These are phyloP conservation scores for Microtus montanus DNA, from an alignment of 2,113 vertebrate genomes.

Conservation along the genomic window DNA sequence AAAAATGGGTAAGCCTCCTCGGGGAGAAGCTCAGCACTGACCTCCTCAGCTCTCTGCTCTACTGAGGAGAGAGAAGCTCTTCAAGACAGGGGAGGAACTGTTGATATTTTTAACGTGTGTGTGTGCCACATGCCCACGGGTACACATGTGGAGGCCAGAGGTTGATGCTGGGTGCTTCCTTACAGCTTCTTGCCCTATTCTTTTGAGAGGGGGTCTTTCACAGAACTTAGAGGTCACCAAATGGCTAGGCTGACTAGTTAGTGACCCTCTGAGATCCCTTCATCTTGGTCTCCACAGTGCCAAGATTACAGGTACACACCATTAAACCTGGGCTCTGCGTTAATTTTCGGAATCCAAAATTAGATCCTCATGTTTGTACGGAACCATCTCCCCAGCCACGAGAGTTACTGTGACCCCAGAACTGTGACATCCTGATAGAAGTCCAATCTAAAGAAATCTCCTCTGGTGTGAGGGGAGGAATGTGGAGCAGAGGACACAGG, in stretches of 20 bases:
- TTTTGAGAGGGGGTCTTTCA: not conserved
- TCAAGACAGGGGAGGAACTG: not conserved
- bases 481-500: not conserved
- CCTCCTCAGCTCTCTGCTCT: no score
- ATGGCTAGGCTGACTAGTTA: not conserved
- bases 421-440: not conserved
- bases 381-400: not conserved
- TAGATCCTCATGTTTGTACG: not conserved
- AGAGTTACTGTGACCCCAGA: not conserved
- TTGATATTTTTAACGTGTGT: not conserved
- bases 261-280: not conserved
- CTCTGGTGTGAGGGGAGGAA: not conserved
- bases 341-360: not conserved
- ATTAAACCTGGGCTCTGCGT: not conserved
- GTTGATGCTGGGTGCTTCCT: not conserved
- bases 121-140: no score
- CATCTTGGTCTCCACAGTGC: not conserved
- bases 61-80: not conserved
- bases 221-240: not conserved
- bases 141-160: not conserved
- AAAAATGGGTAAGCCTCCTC: no score
- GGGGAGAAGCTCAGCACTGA: no score
- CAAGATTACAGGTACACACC: not conserved
- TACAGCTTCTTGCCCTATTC: not conserved
- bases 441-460: not conserved